Evolutionary conservation across 1,140 invertebrate species (phyloP).

Genomic region (Calosoma granatense): DNA sequence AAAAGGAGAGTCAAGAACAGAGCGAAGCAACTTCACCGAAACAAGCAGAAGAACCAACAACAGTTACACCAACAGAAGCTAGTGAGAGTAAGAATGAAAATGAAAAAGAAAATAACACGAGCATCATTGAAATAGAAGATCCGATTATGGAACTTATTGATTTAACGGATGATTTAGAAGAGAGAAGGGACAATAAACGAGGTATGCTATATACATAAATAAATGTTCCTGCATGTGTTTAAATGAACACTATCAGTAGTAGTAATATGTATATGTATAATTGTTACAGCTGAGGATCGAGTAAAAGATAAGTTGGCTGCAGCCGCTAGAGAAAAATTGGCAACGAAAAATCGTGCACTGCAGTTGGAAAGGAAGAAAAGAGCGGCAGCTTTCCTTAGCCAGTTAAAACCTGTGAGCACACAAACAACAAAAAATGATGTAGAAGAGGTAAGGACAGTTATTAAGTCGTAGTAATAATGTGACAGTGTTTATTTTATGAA

Average conservation of each 20-base stretch:
- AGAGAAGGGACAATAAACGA: constrained; percentile 19
- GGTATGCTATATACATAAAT: constrained; percentile 14
- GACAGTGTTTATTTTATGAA: not conserved
- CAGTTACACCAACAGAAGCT: constrained; percentile 15
- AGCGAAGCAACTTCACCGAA: constrained; percentile 18
- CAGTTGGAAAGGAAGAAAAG: constrained; percentile 61
- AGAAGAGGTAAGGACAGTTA: not conserved
- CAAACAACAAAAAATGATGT: not conserved
- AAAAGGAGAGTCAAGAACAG: constrained; percentile 38
- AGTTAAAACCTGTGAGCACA: not conserved
- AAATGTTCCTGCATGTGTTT: not conserved
- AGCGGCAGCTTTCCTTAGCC: constrained; percentile 47
- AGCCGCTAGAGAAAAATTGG: constrained; percentile 48
- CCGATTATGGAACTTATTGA: constrained; percentile 40
- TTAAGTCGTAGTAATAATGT: not conserved
- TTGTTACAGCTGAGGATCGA: constrained; percentile 44
- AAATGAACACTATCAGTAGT: not conserved
- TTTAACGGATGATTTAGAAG: constrained; percentile 38
- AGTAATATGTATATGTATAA: not conserved
- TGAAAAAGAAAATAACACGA: constrained; percentile 20
- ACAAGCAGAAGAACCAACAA: constrained; percentile 17
- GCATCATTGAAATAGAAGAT: constrained; percentile 23
- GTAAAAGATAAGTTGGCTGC: constrained; percentile 51
- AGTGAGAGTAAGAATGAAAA: constrained; percentile 26
- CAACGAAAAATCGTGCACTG: constrained; percentile 51